A percentile compares a stretch with the other conserved stretches of the same genome.
Conservation (phyloP, 2,797 vertebrate genomes). For the Scomberomorus guttatus region DNA sequence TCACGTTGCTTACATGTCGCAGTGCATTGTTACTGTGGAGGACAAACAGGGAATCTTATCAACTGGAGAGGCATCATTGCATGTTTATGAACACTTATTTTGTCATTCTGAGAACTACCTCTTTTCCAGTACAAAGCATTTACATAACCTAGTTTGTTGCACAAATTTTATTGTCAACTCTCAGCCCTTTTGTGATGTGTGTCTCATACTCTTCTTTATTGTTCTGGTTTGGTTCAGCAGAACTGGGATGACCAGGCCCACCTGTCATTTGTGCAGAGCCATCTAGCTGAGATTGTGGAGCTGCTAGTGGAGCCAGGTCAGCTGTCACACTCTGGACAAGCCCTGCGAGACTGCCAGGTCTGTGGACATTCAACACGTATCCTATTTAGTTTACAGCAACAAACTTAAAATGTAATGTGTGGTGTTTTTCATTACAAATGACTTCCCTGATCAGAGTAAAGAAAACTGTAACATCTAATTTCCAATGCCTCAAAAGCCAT, state of each 20-base stretch:
- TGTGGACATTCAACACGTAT: conserved; percentile 4
- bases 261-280: conserved; percentile 89
- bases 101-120: neutral
- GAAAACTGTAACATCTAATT: neutral
- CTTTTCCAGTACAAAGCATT: neutral
- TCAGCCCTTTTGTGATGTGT: neutral
- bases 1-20: conserved; percentile 52
- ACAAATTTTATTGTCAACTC: neutral
- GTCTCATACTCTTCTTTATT: neutral
- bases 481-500: neutral
- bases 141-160: neutral
- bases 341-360: conserved; percentile 83
- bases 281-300: conserved; percentile 91
- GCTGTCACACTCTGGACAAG: conserved; percentile 85
- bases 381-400: neutral
- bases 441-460: no score
- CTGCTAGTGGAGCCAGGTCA: conserved; percentile 93
- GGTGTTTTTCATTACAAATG: neutral
- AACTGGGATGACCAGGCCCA: conserved; percentile 97
- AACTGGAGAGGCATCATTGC: neutral
- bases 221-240: conserved; percentile 74
- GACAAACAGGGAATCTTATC: neutral
- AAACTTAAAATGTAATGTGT: neutral
- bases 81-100: neutral
- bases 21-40: neutral